Conservation (phyloP, 2,888 invertebrate species). For the Pocota personata region DNA sequence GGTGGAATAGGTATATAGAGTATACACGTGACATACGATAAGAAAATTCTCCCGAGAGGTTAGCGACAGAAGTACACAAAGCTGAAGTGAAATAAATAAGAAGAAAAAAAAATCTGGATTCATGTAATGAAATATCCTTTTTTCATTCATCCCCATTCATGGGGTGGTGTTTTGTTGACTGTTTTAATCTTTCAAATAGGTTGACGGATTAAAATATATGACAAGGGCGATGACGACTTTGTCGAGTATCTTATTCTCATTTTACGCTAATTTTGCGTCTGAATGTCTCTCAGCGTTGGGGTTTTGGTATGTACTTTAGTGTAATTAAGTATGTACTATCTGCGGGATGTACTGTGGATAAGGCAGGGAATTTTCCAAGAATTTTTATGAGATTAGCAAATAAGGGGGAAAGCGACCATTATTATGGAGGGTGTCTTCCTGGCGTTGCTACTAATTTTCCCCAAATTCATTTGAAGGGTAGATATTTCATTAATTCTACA, state of each 20-base stretch:
- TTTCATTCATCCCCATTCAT: slow-evolving; percentile 16
- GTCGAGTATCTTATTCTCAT: slow-evolving; percentile 38
- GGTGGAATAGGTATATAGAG: slow-evolving; percentile 1
- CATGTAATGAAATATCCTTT: slow-evolving; percentile 53
- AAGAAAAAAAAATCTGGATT: slow-evolving; percentile 9
- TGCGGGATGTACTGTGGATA: slow-evolving; percentile 6
- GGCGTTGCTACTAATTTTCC: slow-evolving; percentile 14
- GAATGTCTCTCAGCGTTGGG: slow-evolving; percentile 37
- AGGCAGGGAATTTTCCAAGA: background rate
- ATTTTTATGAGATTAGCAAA: slow-evolving; percentile 36
- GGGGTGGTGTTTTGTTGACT: slow-evolving; percentile 37
- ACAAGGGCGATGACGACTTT: slow-evolving; percentile 50
- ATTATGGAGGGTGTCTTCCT: slow-evolving; percentile 7
- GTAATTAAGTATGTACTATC: slow-evolving; percentile 50
- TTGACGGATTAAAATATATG: slow-evolving; percentile 46
- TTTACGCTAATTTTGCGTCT: slow-evolving; percentile 52
- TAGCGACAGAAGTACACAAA: slow-evolving; percentile 30
- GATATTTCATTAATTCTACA: background rate
- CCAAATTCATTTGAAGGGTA: background rate
- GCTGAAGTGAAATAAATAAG: slow-evolving; percentile 22
- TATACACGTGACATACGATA: slow-evolving; percentile 46
- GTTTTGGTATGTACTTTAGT: slow-evolving; percentile 37
- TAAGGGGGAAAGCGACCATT: background rate
- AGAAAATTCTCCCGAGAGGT: slow-evolving; percentile 43
- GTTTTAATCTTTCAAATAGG: slow-evolving; percentile 63